These are phyloP conservation scores for Crioceris asparagi DNA, from an alignment of 2,888 invertebrate genomes.

Conservation along the genomic window DNA sequence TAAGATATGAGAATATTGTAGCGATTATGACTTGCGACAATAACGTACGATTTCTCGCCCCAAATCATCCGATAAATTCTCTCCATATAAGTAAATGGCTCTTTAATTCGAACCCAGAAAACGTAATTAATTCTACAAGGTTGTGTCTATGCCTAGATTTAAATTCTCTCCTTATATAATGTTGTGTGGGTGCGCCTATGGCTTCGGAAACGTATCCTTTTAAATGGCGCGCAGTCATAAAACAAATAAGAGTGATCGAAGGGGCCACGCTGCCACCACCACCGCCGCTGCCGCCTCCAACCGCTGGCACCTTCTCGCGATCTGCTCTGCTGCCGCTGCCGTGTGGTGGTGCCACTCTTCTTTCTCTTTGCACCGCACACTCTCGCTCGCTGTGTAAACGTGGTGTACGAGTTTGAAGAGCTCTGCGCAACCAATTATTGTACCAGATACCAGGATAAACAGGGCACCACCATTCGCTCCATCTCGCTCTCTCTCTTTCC, in stretches of 20 bases:
- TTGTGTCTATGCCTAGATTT: too few species aligned
- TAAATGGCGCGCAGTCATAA: conserved; percentile 16
- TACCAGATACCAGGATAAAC: conserved; percentile 34
- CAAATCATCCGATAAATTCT: too few species aligned
- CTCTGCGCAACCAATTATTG: conserved; percentile 34
- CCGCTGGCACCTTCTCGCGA: too few species aligned
- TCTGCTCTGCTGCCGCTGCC: background rate
- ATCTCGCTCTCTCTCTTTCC: too few species aligned
- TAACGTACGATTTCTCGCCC: too few species aligned
- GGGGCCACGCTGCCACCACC: background rate
- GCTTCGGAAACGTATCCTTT: conserved; percentile 12
- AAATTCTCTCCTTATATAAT: too few species aligned
- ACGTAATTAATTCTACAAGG: too few species aligned
- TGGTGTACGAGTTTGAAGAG: conserved; percentile 30
- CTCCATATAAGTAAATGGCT: too few species aligned
- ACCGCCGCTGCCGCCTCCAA: conserved; percentile 1
- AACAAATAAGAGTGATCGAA: conserved; percentile 15
- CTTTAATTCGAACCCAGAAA: too few species aligned
- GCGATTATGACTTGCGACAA: too few species aligned
- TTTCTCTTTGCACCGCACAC: background rate
- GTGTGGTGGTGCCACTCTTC: conserved; percentile 1
- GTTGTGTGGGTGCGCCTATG: conserved; percentile 9
- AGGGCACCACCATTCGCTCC: too few species aligned
- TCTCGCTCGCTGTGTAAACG: conserved; percentile 22
- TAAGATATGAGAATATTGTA: too few species aligned